Percentiles rank a stretch among this genome's conserved stretches.
These are phyloP conservation scores for Acronicta psi DNA, from an alignment of 2,888 invertebrate species.

Conservation along the genomic window DNA sequence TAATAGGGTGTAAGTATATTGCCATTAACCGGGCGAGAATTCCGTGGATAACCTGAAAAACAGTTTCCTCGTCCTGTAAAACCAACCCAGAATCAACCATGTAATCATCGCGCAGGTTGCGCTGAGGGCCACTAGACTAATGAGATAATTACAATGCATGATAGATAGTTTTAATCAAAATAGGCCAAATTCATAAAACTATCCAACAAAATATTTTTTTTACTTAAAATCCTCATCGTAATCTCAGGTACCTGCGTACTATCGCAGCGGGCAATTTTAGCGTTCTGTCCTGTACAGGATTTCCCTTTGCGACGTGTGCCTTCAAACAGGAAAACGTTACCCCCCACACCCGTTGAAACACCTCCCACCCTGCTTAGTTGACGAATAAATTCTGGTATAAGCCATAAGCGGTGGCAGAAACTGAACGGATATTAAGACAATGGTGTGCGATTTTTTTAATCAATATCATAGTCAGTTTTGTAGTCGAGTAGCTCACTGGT, in stretches of 20 bases:
- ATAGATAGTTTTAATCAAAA: too few relatives aligned
- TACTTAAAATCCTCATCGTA: constrained; percentile 34
- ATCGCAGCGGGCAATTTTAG: constrained; percentile 84
- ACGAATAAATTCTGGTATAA: constrained; percentile 69
- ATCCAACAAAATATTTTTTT: constrained; percentile 3
- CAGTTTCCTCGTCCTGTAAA: too few relatives aligned
- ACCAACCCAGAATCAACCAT: too few relatives aligned
- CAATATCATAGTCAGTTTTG: too few relatives aligned
- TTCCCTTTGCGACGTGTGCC: constrained; percentile 88
- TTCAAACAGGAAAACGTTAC: constrained; percentile 87
- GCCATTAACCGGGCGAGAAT: too few relatives aligned
- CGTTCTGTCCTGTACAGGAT: constrained; percentile 88
- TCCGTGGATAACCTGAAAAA: too few relatives aligned
- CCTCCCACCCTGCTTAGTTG: constrained; percentile 81
- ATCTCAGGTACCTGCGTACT: constrained; percentile 68
- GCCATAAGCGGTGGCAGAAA: constrained; percentile 46
- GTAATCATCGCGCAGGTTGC: too few relatives aligned
- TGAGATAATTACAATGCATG: too few relatives aligned
- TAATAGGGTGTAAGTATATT: too few relatives aligned
- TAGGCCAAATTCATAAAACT: not conserved
- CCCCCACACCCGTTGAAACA: constrained; percentile 70
- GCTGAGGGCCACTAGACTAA: too few relatives aligned
- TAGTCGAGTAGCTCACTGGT: too few relatives aligned
- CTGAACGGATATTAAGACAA: constrained; percentile 10
- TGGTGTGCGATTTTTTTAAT: too few relatives aligned